A percentile compares a stretch with the other conserved stretches of the same genome.
Conservation (phyloP, 2,797 vertebrate species). For the Takifugu ocellatus region DNA sequence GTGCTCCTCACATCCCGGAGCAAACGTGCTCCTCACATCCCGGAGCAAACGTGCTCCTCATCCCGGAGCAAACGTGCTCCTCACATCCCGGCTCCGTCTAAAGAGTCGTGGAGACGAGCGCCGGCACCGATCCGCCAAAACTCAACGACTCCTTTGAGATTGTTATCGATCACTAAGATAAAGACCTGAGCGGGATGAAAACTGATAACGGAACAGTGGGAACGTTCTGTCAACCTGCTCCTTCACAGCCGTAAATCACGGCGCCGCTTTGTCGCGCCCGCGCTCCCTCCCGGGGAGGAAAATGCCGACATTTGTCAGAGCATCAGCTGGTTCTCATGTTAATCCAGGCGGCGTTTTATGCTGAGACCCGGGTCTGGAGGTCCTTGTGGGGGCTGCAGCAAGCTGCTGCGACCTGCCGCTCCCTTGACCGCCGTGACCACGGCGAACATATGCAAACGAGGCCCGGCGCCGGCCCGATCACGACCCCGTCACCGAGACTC, state of each 20-base stretch:
- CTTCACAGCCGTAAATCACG: conserved; percentile 32
- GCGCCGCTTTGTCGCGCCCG: background rate
- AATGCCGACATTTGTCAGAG: conserved; percentile 54
- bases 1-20: no score
- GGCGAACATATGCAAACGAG: conserved; percentile 73
- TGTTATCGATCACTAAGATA: conserved; percentile 52
- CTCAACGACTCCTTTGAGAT: conserved; percentile 37
- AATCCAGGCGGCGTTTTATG: conserved; percentile 19
- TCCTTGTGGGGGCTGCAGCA: conserved; percentile 47
- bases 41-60: no score
- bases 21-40: no score
- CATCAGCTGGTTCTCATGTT: conserved; percentile 60
- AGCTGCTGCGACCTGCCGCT: conserved; percentile 46
- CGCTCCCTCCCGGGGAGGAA: conserved; percentile 30
- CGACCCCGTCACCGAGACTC: conserved; percentile 54
- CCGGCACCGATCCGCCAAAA: conserved; percentile 20
- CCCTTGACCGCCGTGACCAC: conserved; percentile 67
- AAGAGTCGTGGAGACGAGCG: conserved; percentile 42
- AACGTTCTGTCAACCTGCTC: conserved; percentile 37
- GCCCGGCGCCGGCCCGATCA: conserved; percentile 54
- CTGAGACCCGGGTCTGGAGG: conserved; percentile 33
- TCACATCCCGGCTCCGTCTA: background rate
- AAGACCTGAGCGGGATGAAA: conserved; percentile 32
- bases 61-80: no score
- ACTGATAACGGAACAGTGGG: conserved; percentile 27